These are phyloP conservation scores for Dromiciops gliroides DNA, from an alignment of 2,113 vertebrate species.

Conservation along the genomic window DNA sequence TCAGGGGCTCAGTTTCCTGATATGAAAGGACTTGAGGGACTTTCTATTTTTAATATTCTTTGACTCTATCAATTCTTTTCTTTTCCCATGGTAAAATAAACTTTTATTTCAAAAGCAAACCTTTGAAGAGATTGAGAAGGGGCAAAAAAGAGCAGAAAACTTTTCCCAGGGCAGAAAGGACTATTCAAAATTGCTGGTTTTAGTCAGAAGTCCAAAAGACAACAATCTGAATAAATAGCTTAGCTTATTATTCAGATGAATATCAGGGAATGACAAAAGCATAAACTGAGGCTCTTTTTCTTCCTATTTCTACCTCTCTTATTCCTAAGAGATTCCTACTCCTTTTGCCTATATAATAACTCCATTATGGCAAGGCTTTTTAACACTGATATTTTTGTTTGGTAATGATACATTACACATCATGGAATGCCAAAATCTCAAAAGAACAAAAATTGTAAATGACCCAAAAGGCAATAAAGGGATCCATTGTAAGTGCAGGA, in stretches of 20 bases:
- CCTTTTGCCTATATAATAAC: background rate
- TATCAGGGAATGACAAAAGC: background rate
- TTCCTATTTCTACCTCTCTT: background rate
- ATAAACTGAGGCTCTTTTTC: background rate
- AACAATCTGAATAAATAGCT: background rate
- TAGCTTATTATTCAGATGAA: background rate
- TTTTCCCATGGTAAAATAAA: background rate
- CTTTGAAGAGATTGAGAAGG: background rate
- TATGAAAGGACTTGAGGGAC: background rate
- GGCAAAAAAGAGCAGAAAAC: no score
- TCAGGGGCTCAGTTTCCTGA: background rate
- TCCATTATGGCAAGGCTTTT: background rate
- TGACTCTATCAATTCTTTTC: background rate
- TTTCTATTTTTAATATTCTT: background rate
- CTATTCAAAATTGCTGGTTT: background rate
- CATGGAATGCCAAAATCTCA: background rate
- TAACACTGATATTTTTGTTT: background rate
- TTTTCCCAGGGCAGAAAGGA: background rate
- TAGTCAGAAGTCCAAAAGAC: background rate
- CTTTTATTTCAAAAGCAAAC: background rate
- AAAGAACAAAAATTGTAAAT: background rate
- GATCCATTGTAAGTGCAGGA: background rate
- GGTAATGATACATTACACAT: background rate
- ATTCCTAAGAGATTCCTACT: background rate
- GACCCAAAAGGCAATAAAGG: background rate